Conservation (phyloP, 2,797 vertebrate genomes). For the Urophycis tenuis region DNA sequence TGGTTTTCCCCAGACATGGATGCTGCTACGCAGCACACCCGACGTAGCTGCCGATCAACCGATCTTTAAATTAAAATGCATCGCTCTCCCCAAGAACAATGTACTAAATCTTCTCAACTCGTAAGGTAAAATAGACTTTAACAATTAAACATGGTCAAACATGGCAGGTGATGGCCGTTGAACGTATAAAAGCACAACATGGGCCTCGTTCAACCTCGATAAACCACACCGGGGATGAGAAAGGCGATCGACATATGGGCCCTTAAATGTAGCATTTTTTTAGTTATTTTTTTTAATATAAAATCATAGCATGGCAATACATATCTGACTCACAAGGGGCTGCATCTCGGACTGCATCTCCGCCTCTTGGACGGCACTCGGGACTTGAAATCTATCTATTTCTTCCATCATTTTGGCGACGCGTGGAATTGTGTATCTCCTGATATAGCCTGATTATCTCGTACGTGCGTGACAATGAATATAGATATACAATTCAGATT, state of each 20-base stretch:
- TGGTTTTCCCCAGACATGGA: not conserved
- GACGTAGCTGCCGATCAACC: too few species aligned
- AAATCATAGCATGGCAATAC: not conserved
- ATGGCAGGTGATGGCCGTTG: not conserved
- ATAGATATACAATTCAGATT: not conserved
- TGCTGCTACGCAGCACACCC: not conserved
- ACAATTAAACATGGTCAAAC: not conserved
- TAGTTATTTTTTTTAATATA: not conserved
- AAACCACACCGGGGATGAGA: not conserved
- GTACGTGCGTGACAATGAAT: too few species aligned
- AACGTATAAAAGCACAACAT: not conserved
- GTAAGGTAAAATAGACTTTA: too few species aligned
- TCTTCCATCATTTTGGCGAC: constrained; percentile 92
- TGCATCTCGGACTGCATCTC: constrained; percentile 96
- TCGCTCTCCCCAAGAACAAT: too few species aligned
- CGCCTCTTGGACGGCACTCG: constrained; percentile 80
- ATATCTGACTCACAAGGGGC: constrained; percentile 78
- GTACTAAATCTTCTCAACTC: too few species aligned
- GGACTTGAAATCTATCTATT: constrained; percentile 95
- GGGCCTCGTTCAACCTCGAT: not conserved
- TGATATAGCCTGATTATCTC: not conserved
- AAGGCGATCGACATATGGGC: not conserved
- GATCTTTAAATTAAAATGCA: too few species aligned
- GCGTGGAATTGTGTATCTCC: constrained; percentile 25
- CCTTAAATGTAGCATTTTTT: not conserved